Conservation (phyloP, 2,113 vertebrate genomes). For the Myrmecophaga tridactyla region DNA sequence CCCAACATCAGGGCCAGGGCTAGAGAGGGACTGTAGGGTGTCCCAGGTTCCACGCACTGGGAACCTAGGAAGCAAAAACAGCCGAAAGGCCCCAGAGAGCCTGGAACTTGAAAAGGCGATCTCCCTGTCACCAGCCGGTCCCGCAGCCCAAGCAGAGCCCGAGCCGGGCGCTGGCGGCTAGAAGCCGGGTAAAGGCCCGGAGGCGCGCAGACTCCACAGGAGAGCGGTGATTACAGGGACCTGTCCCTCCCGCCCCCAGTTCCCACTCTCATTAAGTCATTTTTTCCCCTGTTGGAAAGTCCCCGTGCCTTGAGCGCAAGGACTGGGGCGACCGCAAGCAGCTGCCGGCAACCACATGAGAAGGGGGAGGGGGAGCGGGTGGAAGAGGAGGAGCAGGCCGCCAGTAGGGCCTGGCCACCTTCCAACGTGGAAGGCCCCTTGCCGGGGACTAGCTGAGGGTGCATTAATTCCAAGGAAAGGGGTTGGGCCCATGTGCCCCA, state of each 20-base stretch:
- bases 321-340: constrained; percentile 85
- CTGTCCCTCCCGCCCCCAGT: constrained; percentile 78
- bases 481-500: not conserved
- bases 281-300: constrained; percentile 81
- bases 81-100: not conserved
- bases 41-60: not conserved
- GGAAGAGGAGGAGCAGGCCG: not conserved
- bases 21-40: not conserved
- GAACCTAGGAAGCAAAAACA: not conserved
- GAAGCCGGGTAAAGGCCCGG: constrained; percentile 62
- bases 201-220: constrained; percentile 70
- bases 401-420: constrained; percentile 45
- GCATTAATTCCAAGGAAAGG: not conserved
- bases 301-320: constrained; percentile 79
- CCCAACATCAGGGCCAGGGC: constrained; percentile 8
- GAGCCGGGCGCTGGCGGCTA: constrained; percentile 60
- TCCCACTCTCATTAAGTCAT: constrained; percentile 82
- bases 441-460: constrained; percentile 60
- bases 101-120: constrained; percentile 33
- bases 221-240: constrained; percentile 78
- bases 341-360: constrained; percentile 88
- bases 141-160: constrained; percentile 31
- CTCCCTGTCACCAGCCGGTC: constrained; percentile 4
- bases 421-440: constrained; percentile 53
- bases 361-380: constrained; percentile 60